Conservation (phyloP, 1,140 invertebrate species). For the Polypedilum pembai region DNA sequence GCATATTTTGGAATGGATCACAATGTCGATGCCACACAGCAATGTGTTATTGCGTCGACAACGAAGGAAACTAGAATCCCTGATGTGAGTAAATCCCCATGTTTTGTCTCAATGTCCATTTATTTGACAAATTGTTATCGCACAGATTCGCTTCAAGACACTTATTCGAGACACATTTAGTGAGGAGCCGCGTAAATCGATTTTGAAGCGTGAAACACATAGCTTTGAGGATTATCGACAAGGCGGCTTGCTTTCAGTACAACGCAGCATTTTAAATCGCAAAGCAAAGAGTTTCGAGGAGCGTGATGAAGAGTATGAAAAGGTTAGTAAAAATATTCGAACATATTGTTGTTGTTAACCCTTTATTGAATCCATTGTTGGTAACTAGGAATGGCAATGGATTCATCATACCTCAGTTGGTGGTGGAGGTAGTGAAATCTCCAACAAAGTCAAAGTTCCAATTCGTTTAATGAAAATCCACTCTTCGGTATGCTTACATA, state of each 20-base stretch:
- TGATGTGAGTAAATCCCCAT: slow-evolving; percentile 39
- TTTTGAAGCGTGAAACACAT: slow-evolving; percentile 72
- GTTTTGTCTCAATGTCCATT: not conserved
- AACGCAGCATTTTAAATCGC: slow-evolving; percentile 58
- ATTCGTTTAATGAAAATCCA: slow-evolving; percentile 36
- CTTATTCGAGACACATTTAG: slow-evolving; percentile 54
- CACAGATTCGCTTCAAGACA: slow-evolving; percentile 51
- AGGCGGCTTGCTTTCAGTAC: slow-evolving; percentile 44
- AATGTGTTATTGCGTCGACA: slow-evolving; percentile 63
- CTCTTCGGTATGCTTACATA: slow-evolving; percentile 12
- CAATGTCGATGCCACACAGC: slow-evolving; percentile 80
- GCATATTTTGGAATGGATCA: slow-evolving; percentile 91
- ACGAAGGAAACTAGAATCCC: slow-evolving; percentile 70
- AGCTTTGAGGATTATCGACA: slow-evolving; percentile 61
- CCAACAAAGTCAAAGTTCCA: slow-evolving; percentile 39
- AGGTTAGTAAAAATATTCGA: slow-evolving; percentile 55
- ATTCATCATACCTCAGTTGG: slow-evolving; percentile 31
- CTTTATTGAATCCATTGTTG: slow-evolving; percentile 31
- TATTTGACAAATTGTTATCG: not conserved
- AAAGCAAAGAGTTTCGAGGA: slow-evolving; percentile 86
- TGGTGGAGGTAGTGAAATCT: slow-evolving; percentile 35
- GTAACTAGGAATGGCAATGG: slow-evolving; percentile 36
- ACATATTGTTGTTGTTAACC: slow-evolving; percentile 58
- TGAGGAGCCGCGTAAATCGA: slow-evolving; percentile 65
- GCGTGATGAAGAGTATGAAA: slow-evolving; percentile 79